Evolutionary conservation across 2,797 vertebrate genomes (phyloP), one percentile per base, ranked within the genome.

Genomic region (Myotis pilosus): DNA sequence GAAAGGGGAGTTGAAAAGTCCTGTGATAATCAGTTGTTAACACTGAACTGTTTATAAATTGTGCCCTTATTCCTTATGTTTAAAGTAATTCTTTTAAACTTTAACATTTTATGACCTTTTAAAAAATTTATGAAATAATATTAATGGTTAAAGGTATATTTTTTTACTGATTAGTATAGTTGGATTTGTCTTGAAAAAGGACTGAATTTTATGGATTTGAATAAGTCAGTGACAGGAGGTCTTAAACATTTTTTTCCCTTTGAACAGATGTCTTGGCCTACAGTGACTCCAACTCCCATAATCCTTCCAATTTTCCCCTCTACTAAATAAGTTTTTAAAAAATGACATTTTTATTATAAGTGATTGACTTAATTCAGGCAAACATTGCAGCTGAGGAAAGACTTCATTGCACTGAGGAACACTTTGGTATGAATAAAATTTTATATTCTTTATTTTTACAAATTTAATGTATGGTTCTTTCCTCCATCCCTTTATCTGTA

Each of bases 361-460:
- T 96, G 95, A 96, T 94, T 97, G 96, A 97, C 95, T 97, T 96
- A 97, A 96, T 94, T 97, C 94, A 96, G 89, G 94, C 91, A 97
- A 96, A 94, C 95, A 96, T 74, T 97, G 85, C 41, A 95, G 81
- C 84, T 96, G 93, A 96, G 89, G 92, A 95, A 95, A 94, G 78
- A 94, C 84, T 96, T 93, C 69, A 95, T 96, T 83, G 68, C 60
- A 94, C 22, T 86, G 78, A 97, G 78, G 82, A 97, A 84, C 44
- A 94, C 64, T 95, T 96, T 90, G 51, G 44, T 97, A 80, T 95
- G 84, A 95, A 96, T 94, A 93, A 96, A 96, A 90, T 90, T 89
- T 92, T 78, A 57, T 57, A 87, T 78, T 92, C 38, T 84, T 96
- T 94, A 87, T 89, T 94, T 96, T 92, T 36, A 36, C n/a, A 69